Evolutionary conservation across 1,140 invertebrate species (phyloP).

Genomic region (Metaphire vulgaris): DNA sequence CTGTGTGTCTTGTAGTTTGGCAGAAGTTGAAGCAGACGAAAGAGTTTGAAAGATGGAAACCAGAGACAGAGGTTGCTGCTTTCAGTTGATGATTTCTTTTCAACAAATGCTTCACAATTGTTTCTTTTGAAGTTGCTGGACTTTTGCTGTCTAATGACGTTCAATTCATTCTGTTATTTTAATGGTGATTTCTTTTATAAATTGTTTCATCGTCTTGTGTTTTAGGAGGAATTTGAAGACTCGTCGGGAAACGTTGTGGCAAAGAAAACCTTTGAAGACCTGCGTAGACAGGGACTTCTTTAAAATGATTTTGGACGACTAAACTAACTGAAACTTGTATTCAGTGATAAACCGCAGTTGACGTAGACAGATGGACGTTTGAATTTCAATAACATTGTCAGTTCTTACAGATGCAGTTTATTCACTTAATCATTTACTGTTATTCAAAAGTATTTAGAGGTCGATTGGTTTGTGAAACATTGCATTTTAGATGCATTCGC

Average conservation of each 20-base stretch:
- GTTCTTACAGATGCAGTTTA: too few relatives aligned
- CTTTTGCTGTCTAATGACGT: background rate
- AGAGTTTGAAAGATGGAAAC: conserved; percentile 89
- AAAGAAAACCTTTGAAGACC: conserved; percentile 95
- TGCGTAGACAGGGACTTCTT: conserved; percentile 93
- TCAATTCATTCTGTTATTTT: background rate
- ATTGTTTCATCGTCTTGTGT: conserved; percentile 38
- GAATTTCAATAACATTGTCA: too few relatives aligned
- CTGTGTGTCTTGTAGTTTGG: conserved; percentile 62
- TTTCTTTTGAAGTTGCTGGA: background rate
- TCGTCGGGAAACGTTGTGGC: conserved; percentile 97
- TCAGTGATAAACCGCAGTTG: too few relatives aligned
- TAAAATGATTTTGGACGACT: conserved; percentile 47
- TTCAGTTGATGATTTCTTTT: conserved; percentile 6
- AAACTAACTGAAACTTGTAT: too few relatives aligned
- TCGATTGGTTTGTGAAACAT: too few relatives aligned
- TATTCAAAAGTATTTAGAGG: too few relatives aligned
- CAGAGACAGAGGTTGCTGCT: conserved; percentile 62
- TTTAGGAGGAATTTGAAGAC: conserved; percentile 98
- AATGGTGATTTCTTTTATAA: background rate
- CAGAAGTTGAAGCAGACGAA: conserved; percentile 93
- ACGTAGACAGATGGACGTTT: too few relatives aligned
- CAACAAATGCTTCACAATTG: background rate
- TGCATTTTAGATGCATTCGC: too few relatives aligned
- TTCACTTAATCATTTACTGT: too few relatives aligned